Percentiles rank a stretch among this genome's conserved stretches.
Evolutionary conservation across 2,888 invertebrate genomes (phyloP).

Genomic region (Hermodice carunculata): DNA sequence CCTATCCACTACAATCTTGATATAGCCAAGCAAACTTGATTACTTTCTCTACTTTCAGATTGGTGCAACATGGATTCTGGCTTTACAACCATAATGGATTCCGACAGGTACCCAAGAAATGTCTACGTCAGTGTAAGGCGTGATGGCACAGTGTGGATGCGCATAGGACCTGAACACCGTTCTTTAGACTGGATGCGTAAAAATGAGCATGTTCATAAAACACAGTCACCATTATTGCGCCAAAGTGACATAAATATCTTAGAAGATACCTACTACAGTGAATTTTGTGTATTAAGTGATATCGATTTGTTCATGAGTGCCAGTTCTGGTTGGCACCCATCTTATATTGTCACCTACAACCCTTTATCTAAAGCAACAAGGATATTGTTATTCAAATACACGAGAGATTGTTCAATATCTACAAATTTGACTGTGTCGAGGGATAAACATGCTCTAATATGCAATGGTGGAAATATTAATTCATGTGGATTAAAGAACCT

Average conservation of each 20-base stretch:
- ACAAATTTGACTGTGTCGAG: constrained; percentile 31
- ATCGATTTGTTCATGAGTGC: constrained; percentile 32
- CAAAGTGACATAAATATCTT: constrained; percentile 15
- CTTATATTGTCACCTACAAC: constrained; percentile 37
- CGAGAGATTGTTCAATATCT: constrained; percentile 26
- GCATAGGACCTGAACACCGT: constrained; percentile 32
- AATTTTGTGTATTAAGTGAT: constrained; percentile 41
- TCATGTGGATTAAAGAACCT: constrained; percentile 35
- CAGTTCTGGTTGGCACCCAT: constrained; percentile 42
- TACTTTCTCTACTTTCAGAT: no score
- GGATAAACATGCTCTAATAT: constrained; percentile 38
- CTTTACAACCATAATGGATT: constrained; percentile 37
- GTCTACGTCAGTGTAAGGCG: constrained; percentile 41
- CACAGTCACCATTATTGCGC: neutral
- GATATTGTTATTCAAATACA: constrained; percentile 27
- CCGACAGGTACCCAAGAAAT: constrained; percentile 29
- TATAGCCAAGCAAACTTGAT: no score
- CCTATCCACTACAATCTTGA: no score
- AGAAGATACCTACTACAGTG: constrained; percentile 32
- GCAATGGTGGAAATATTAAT: constrained; percentile 37
- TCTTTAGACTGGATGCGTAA: constrained; percentile 34
- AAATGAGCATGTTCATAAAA: constrained; percentile 14
- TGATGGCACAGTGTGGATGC: constrained; percentile 42
- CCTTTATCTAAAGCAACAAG: constrained; percentile 25
- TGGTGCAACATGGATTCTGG: constrained; percentile 44